Conservation (phyloP, 2,113 vertebrate species). For the Corythornis madagascariensis region DNA sequence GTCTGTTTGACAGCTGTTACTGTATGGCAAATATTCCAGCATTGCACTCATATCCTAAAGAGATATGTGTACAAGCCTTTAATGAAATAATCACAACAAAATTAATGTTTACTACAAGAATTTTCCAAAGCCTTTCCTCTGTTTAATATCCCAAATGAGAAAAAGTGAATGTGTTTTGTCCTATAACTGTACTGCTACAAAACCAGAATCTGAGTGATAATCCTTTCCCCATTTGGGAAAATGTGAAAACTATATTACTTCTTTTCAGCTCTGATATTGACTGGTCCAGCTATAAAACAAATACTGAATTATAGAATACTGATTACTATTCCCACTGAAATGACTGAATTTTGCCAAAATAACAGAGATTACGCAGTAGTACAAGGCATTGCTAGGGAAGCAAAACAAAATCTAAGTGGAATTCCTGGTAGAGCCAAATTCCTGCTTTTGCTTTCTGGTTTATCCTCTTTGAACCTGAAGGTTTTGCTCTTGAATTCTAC, state of each 20-base stretch:
- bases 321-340: not conserved
- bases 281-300: not conserved
- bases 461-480: not conserved
- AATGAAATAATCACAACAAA: not conserved
- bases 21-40: not conserved
- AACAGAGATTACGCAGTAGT: fast-evolving
- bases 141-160: not conserved
- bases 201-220: not conserved
- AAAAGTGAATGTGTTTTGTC: not conserved
- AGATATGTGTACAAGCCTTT: not conserved
- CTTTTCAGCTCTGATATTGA: not conserved
- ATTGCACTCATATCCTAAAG: not conserved
- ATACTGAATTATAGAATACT: too few relatives aligned
- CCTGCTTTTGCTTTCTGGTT: not conserved
- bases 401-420: not conserved
- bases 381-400: not conserved
- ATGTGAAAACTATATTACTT: not conserved
- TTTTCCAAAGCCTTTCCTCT: not conserved
- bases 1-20: not conserved
- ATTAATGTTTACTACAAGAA: not conserved
- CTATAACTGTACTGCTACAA: not conserved
- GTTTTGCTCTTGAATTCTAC: not conserved
- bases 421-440: not conserved
- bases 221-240: not conserved
- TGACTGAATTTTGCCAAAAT: not conserved